These are phyloP conservation scores for Dasyprocta punctata DNA, from an alignment of 2,113 vertebrate species.

Conservation along the genomic window DNA sequence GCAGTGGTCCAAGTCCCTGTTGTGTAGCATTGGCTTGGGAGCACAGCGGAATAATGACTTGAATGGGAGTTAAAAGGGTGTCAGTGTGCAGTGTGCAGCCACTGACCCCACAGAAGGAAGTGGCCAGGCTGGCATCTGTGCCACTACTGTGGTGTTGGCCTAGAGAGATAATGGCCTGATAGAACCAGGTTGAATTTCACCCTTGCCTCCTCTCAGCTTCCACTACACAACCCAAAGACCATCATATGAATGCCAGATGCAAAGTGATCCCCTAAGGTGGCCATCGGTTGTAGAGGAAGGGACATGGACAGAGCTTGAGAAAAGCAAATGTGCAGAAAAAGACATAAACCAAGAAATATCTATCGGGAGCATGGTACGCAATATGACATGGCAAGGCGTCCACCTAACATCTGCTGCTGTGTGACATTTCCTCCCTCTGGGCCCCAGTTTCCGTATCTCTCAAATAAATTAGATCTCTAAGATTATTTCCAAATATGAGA, in stretches of 20 bases:
- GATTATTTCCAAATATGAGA: neutral
- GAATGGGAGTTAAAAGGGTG: neutral
- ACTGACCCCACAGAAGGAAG: neutral
- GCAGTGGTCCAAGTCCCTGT: neutral
- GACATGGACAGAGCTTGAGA: neutral
- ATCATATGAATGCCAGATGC: neutral
- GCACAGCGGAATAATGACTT: neutral
- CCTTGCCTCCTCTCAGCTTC: constrained; percentile 62
- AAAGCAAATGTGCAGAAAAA: neutral
- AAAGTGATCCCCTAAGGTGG: constrained; percentile 3
- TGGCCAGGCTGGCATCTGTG: neutral
- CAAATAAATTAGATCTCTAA: neutral
- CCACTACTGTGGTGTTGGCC: constrained; percentile 52
- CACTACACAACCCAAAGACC: neutral
- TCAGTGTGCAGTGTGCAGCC: neutral
- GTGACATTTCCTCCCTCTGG: neutral
- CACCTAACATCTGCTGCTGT: neutral
- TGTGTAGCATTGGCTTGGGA: neutral
- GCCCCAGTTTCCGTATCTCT: constrained; percentile 21
- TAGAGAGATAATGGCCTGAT: constrained; percentile 50
- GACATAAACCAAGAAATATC: neutral
- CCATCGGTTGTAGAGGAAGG: neutral
- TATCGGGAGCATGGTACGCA: accelerated
- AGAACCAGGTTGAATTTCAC: constrained; percentile 69
- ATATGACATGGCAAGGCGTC: neutral